Conservation (phyloP, 2,888 invertebrate genomes). For the Girardia tigrina region DNA sequence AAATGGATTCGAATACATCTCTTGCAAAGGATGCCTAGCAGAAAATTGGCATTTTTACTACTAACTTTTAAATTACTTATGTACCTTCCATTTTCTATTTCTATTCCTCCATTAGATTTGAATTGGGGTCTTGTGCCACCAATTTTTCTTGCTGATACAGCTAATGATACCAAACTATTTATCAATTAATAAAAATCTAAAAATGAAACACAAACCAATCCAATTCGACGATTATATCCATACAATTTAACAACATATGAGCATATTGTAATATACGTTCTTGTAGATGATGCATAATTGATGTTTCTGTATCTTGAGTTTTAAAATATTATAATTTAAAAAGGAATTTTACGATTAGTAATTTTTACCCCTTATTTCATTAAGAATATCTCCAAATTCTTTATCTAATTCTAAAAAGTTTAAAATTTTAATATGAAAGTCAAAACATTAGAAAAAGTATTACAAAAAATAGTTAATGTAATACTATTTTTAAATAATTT, state of each 20-base stretch:
- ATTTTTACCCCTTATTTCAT: conserved; percentile 58
- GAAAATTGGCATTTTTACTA: neutral
- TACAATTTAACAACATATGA: conserved; percentile 54
- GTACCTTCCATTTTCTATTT: conserved; percentile 57
- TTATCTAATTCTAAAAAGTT: conserved; percentile 60
- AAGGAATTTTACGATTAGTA: too few species aligned
- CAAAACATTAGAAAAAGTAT: too few species aligned
- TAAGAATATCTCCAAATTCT: conserved; percentile 64
- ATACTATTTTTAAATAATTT: too few species aligned
- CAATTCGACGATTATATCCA: conserved; percentile 58
- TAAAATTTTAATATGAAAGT: too few species aligned
- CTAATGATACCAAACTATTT: conserved; percentile 52
- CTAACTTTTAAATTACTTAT: conserved; percentile 21
- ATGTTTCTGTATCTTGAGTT: conserved; percentile 60
- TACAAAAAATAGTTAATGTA: too few species aligned
- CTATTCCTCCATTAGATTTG: conserved; percentile 54
- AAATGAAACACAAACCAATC: conserved; percentile 56
- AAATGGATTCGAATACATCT: conserved; percentile 58
- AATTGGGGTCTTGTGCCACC: conserved; percentile 59
- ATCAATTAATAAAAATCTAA: conserved; percentile 25
- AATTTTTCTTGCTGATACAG: conserved; percentile 58
- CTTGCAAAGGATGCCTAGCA: conserved; percentile 63
- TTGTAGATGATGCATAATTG: conserved; percentile 62
- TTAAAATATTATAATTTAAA: too few species aligned
- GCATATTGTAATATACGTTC: conserved; percentile 57